Conservation (phyloP, 2,797 vertebrate genomes). For the Acanthis flammea region DNA sequence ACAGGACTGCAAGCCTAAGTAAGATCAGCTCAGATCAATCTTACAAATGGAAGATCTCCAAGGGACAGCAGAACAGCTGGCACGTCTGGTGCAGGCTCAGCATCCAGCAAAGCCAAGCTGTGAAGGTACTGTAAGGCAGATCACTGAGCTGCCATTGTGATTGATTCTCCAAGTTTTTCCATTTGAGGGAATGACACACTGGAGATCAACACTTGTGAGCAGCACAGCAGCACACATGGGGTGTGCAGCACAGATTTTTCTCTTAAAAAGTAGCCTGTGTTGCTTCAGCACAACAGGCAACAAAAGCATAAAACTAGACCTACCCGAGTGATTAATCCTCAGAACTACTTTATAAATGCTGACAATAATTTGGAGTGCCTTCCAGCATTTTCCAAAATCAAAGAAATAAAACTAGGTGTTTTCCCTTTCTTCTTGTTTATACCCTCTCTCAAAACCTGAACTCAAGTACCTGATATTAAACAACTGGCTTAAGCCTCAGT, state of each 20-base stretch:
- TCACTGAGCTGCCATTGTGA: neutral
- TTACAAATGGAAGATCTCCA: neutral
- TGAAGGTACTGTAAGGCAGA: neutral
- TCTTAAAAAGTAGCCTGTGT: neutral
- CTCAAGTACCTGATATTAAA: neutral
- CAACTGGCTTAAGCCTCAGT: neutral
- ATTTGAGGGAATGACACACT: accelerated
- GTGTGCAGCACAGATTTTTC: neutral
- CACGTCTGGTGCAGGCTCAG: neutral
- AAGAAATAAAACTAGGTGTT: neutral
- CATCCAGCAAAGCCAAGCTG: neutral
- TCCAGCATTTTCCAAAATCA: neutral
- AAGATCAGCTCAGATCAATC: neutral
- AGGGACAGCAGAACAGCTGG: neutral
- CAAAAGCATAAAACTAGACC: neutral
- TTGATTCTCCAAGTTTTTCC: neutral
- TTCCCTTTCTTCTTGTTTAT: neutral
- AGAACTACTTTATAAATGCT: neutral
- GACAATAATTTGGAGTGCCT: neutral
- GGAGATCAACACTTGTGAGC: neutral
- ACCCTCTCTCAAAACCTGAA: neutral
- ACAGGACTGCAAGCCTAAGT: neutral
- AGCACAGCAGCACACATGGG: neutral
- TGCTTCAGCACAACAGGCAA: neutral
- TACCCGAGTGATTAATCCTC: neutral